Base-by-base conservation (phyloP, 2,888 invertebrate genomes). In the Apomyelois bistriatella region DNA sequence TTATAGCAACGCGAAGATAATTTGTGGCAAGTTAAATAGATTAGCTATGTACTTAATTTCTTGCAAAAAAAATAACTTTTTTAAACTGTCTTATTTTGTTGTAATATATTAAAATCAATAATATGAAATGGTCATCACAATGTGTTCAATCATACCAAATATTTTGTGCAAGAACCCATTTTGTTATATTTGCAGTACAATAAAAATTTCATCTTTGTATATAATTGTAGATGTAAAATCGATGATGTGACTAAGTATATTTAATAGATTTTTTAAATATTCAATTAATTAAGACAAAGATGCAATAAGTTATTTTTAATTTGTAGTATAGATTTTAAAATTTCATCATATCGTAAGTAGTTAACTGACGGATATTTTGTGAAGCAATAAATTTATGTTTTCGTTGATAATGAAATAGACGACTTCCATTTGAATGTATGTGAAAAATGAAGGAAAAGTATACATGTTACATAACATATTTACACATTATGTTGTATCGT, bases 91-190 rank as follows among this genome's bases (percentile, higher is more conserved):
- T 16, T 10, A n/a, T 38, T 22, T 36, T 48, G 6, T 40, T 28
- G 28, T 28, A n/a, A 38, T 38, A 28, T 15, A 13, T 28, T 38
- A 10, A 36, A 48, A 36, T 12, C 30, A 61, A 59, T 56, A 65
- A 60, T 22, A 22, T 22, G 58, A 57, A 65, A 65, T 62, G 63
- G 68, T 76, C 84, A 86, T 85, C 86, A 82, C 84, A 83, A 83
- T 87, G 85, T 85, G 86, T 88, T 87, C 86, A 85, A 70, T 75
- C 70, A 77, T 80, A 85, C 86, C 86, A 88, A 88, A 87, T 84
- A 80, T 75, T 75, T 69, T 72, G 68, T 77, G 79, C 77, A 77
- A 77, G 62, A 68, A 72, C 65, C 68, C 65, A 66, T 68, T 72
- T 73, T 70, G 64, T 66, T 70, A 66, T 66, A 68, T 64, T 67